Base-by-base conservation (phyloP, 2,888 invertebrate species). In the Amblyjoppa fuscipennis region DNA sequence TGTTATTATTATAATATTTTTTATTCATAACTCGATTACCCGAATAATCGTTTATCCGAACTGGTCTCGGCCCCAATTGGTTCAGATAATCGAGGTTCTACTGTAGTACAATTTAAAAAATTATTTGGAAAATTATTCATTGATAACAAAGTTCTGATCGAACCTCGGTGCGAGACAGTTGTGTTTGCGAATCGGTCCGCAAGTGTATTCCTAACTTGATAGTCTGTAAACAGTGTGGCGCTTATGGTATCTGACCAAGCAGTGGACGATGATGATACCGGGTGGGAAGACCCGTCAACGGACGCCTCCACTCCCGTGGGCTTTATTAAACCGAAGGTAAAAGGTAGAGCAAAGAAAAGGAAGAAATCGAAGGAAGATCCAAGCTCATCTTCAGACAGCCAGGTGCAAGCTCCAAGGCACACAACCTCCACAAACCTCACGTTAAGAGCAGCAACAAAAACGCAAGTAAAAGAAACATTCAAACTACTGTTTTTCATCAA, bases 401-500 rank as follows among this genome's bases (percentile, higher is more conserved):
- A 68, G 3, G 1, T 20, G 0, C 41, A 0, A 51, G n/a, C 0
- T 13, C 13, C 51, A 51, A 51, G 3, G 51, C 2, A 51, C n/a
- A 51, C 51, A 51, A 51, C 31, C 31, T 31, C 2, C 16, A 64
- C 13, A 64, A 5, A 0, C 51, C 2, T 1, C 13, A 51, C 13
- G n/a, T 1, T 16, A 51, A 41, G 5, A 4, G 1, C 41, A 6
- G 11, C 41, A 68, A 20, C 38, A n/a, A n/a, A 41, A 68, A 1
- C 68, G 34, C 53, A 73, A 73, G 25, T 34, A n/a, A 53, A 34
- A 6, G 3, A 20, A 34, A 34, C 28, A 11, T 79, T 41, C 70
- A 79, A 79, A 20, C n/a, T 34, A 6, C 56, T 81, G 4, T 81
- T 31, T 20, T 81, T n/a, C 74, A 74, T 81, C 0, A 74, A 81